Base-by-base conservation (phyloP, 2,797 vertebrate genomes). In the Dendrocincla fuliginosa region DNA sequence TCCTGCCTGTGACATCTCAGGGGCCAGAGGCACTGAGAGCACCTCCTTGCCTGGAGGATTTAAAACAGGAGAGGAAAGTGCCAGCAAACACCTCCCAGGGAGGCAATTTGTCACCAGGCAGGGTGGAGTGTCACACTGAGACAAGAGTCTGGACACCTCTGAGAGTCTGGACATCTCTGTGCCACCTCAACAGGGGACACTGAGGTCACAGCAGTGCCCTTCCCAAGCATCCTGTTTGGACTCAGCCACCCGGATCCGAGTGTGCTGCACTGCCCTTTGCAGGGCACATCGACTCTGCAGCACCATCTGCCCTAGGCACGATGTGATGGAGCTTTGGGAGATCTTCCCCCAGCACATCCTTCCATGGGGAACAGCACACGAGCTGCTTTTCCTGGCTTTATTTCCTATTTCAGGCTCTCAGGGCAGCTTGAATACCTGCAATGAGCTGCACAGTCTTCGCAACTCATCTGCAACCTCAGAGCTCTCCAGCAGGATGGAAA, bases 1-100 rank as follows among this genome's bases (percentile, higher is more conserved):
- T 12, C 67, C 60, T 61, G 37, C 17, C 63, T 0, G 3, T 1
- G 52, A 70, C 14, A 74, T 7, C 52, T 37, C 1, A 0, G 60
- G 47, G 79, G 5, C 33, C 28, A 42, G 9, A 77, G 83, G 65
- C 80, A 44, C 33, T 0, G 4, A 55, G 56, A 83, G 47, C 60
- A 4, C 41, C 74, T 84, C 44, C 13, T 56, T 12, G 68, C 64
- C 68, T 30, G 85, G 19, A 61, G 75, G 75, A 41, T 76, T 92
- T 73, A 35, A 84, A 79, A 65, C 11, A 8, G 32, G 87, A 82
- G 28, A 19, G 61, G 75, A 84, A 87, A 82, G 76, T 11, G 68
- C 37, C 75, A 57, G 37, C 74, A 49, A 73, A 61, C n/a, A 28
- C 37, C 71, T 87, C 79, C 68, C 44, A 2, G 69, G 64, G 85